Base-by-base conservation (phyloP, 2,888 invertebrate species). In the Teleiodes luculella region DNA sequence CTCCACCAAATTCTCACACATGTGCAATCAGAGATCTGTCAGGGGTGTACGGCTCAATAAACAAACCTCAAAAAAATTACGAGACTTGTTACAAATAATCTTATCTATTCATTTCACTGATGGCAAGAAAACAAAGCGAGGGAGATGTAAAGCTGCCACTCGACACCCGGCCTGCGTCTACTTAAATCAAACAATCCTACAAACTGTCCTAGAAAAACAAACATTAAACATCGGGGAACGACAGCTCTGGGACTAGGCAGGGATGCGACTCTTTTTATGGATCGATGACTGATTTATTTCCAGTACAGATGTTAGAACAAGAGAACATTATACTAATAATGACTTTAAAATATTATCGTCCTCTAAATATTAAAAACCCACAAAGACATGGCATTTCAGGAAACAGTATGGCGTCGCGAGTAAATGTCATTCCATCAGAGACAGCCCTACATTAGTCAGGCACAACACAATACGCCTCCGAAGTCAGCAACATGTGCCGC, bases 141-240 rank as follows among this genome's bases (percentile, higher is more conserved):
- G 57, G 63, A 66, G 65, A 64, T 59, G 58, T 61, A 64, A 63
- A 67, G 63, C 64, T 65, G 68, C 64, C 70, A 68, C 59, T 68
- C 67, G 53, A 60, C 64, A 60, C 58, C 62, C 65, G 63, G 66
- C 61, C 58, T 62, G 70, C 57, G 68, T 64, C 58, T 67, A 77
- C 76, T 78, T 70, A 78, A 79, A 78, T 75, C 74, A 74, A 80
- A 78, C 67, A 75, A 72, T 74, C 74, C 67, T 61, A 69, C 75
- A 78, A 78, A 78, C 74, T 71, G 71, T 70, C 66, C 74, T 74
- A 78, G 70, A 76, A 81, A 83, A 84, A 78, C 77, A 86, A 82
- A 84, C 78, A 79, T 63, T 70, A 66, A 65, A 64, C 64, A 67
- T 61, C 57, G 57, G 45, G 57, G 55, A 52, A 20, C 60, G 58